Evolutionary conservation across 2,888 invertebrate genomes (phyloP), one percentile per base, ranked within the genome.

Genomic region (Corbicula japonica): DNA sequence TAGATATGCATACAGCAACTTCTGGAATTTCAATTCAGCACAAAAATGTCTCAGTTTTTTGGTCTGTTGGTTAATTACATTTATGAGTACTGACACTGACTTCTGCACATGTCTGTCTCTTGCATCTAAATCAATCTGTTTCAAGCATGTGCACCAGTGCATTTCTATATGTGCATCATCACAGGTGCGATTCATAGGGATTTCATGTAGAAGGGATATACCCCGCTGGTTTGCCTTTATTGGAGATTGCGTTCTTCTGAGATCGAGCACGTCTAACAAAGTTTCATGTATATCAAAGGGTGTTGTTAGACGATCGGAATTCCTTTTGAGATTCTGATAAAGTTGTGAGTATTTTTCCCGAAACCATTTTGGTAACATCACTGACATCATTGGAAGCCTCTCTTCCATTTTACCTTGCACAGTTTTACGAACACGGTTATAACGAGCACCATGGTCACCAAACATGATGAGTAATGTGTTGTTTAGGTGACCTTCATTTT

Each of bases 111-210:
- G 77, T 41, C 77, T 68, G 54, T 87, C 87, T 30, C 60, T 68
- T 2, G 78, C 54, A 28, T 84, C 76, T 4, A 90, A 68, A 23
- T 86, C 76, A 12, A 84, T 69, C 72, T 85, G 86, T 21, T 80
- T 80, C 61, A 92, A 69, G 81, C 92, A 92, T 2, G 90, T 87
- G 72, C 92, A 92, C 92, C 92, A 92, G 68, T 92, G 92, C 56
- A 87, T 81, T 15, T 87, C 84, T 34, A 90, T 89, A 15, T 86
- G 85, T 15, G 90, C 91, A 28, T 83, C 80, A 6, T 50, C 26
- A 77, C 92, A 92, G 0, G 92, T 92, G 32, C 92, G 74, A 52
- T 89, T 87, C 2, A 70, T 52, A 3, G 91, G 91, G 62, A 92
- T 87, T 26, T 83, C 75, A 12, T 84, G 83, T 5, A 92, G 79